These are phyloP conservation scores for Tipula vernalis DNA, from an alignment of 2,888 invertebrate genomes.

Conservation along the genomic window DNA sequence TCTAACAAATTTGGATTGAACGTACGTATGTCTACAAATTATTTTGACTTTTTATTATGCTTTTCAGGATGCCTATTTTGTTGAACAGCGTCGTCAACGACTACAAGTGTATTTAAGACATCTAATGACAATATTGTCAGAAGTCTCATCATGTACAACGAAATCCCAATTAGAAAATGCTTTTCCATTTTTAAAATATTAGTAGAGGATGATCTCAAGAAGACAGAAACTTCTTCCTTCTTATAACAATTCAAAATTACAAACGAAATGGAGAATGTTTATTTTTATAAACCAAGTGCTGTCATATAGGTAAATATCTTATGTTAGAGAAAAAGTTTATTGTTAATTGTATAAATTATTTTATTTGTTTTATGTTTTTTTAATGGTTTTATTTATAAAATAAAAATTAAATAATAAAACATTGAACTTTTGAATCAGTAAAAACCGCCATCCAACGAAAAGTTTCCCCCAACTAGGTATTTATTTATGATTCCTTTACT, in stretches of 20 bases:
- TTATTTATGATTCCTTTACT: no score
- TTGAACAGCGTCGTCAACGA: conserved; percentile 73
- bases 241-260: not conserved
- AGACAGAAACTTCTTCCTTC: not conserved
- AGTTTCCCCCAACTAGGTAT: no score
- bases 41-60: not conserved
- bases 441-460: no score
- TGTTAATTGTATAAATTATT: not conserved
- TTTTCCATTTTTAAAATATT: conserved; percentile 70
- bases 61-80: conserved; percentile 61
- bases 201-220: not conserved
- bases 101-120: conserved; percentile 81
- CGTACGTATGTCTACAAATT: no score
- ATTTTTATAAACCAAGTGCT: not conserved
- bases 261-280: not conserved
- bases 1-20: not conserved
- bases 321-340: not conserved
- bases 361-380: not conserved
- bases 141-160: conserved; percentile 60
- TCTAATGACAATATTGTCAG: conserved; percentile 65
- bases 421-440: not conserved
- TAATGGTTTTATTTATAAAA: not conserved
- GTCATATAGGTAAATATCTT: not conserved
- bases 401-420: not conserved
- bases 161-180: conserved; percentile 66